Evolutionary conservation across 30 jellyfish, hydroid and myxozoan species (phyloP).

Genomic region (Cassiopea andromeda): DNA sequence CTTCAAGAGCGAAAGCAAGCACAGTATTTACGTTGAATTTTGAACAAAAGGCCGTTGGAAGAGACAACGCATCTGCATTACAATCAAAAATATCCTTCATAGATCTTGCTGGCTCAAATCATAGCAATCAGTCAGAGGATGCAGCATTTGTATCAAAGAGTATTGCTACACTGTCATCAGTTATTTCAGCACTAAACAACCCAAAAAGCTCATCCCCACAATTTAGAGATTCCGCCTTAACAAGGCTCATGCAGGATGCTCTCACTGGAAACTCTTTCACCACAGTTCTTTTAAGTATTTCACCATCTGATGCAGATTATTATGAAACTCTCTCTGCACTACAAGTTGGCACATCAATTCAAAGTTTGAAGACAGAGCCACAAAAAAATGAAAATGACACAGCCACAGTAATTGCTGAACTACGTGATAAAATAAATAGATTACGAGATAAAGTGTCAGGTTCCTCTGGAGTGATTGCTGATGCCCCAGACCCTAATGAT

Average conservation of each 20-base stretch:
- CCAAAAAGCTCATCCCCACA: constrained; percentile 58
- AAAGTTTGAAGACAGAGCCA: constrained; percentile 68
- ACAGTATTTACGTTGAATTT: constrained; percentile 72
- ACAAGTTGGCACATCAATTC: constrained; percentile 62
- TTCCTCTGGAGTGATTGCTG: constrained; percentile 55
- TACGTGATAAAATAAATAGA: constrained; percentile 82
- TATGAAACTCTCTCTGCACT: constrained; percentile 82
- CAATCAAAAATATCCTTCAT: constrained; percentile 77
- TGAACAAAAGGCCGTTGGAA: constrained; percentile 80
- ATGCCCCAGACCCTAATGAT: constrained; percentile 80
- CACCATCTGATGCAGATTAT: constrained; percentile 86
- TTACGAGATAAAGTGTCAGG: constrained; percentile 80
- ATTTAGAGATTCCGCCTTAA: constrained; percentile 75
- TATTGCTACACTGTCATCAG: constrained; percentile 55
- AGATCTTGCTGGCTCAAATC: constrained; percentile 86
- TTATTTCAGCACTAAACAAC: constrained; percentile 46
- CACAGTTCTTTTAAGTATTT: constrained; percentile 54
- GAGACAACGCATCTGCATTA: constrained; percentile 47
- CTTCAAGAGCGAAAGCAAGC: constrained; percentile 64
- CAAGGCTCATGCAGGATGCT: constrained; percentile 76
- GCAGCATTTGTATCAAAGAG: constrained; percentile 67
- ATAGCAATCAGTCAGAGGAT: constrained; percentile 82
- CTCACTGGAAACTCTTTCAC: constrained; percentile 87
- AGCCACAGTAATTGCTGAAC: constrained; percentile 70
- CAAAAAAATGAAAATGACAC: constrained; percentile 81